Percentiles rank a stretch among this genome's conserved stretches.
These are phyloP conservation scores for Erebia aethiops DNA, from an alignment of 2,888 invertebrate genomes.

Conservation along the genomic window DNA sequence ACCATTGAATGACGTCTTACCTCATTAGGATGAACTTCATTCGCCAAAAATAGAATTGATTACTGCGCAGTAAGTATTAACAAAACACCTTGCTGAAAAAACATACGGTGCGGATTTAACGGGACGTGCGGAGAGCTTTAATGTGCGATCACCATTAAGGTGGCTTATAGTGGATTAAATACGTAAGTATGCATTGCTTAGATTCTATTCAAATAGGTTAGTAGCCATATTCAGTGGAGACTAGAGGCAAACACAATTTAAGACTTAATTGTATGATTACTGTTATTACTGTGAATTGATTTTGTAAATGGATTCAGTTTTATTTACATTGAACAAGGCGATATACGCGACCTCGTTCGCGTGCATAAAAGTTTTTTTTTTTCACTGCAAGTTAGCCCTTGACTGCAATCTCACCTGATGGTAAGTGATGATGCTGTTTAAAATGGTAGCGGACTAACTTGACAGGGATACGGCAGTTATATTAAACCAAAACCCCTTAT, in stretches of 20 bases:
- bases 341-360: not conserved
- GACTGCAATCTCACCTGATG: too few relatives aligned
- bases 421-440: too few relatives aligned
- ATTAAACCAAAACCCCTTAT: too few relatives aligned
- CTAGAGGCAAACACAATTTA: slow-evolving; percentile 34
- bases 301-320: slow-evolving; percentile 27
- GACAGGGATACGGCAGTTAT: too few relatives aligned
- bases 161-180: slow-evolving; percentile 2
- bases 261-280: slow-evolving; percentile 39
- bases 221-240: slow-evolving; percentile 32
- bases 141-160: not conserved
- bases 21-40: too few relatives aligned
- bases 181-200: slow-evolving; percentile 30
- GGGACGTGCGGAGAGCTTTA: not conserved
- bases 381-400: too few relatives aligned
- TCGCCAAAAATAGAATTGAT: too few relatives aligned
- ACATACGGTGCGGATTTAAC: not conserved
- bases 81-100: too few relatives aligned
- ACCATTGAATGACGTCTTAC: too few relatives aligned
- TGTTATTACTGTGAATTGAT: slow-evolving; percentile 35
- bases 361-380: too few relatives aligned
- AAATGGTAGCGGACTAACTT: too few relatives aligned
- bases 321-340: slow-evolving; percentile 20
- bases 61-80: too few relatives aligned
- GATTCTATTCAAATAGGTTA: slow-evolving; percentile 42